phyloP scores from a whole-genome alignment of 2,888 invertebrate genomes.

The Reticulitermes lucifugus region DNA sequence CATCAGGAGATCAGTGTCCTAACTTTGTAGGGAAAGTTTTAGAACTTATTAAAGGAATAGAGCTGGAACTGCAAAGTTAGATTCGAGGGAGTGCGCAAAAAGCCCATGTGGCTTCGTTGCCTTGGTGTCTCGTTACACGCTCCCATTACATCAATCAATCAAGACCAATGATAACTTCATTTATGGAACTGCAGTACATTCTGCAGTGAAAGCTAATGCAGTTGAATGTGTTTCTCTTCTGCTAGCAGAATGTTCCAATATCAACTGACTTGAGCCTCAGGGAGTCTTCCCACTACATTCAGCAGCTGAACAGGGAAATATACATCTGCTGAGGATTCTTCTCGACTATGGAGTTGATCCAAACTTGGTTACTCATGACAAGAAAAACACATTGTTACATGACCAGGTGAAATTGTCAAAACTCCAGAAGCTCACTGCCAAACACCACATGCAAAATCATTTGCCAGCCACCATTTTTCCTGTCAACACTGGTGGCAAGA shows the following conservation, averaged over 20 bases:
- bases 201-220: conserved; percentile 86
- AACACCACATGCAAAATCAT: too few species aligned
- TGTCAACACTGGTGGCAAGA: too few species aligned
- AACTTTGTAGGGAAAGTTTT: too few species aligned
- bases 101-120: too few species aligned
- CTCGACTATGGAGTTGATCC: conserved; percentile 79
- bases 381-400: conserved; percentile 83
- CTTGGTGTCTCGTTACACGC: too few species aligned
- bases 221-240: conserved; percentile 83
- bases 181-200: conserved; percentile 82
- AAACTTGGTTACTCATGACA: conserved; percentile 77
- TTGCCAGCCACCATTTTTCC: too few species aligned
- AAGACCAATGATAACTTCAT: conserved; percentile 53
- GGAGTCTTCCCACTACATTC: conserved; percentile 86
- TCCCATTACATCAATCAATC: not conserved
- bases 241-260: conserved; percentile 78
- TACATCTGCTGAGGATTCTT: conserved; percentile 80
- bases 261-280: conserved; percentile 77
- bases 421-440: too few species aligned
- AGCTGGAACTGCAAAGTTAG: too few species aligned
- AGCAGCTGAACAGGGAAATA: conserved; percentile 82
- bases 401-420: too few species aligned
- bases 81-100: too few species aligned
- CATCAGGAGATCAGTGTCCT: too few species aligned
- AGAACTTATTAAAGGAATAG: too few species aligned